These are phyloP conservation scores for Rhabdophis nuchalis DNA, from an alignment of 2,797 vertebrate species.

Conservation along the genomic window DNA sequence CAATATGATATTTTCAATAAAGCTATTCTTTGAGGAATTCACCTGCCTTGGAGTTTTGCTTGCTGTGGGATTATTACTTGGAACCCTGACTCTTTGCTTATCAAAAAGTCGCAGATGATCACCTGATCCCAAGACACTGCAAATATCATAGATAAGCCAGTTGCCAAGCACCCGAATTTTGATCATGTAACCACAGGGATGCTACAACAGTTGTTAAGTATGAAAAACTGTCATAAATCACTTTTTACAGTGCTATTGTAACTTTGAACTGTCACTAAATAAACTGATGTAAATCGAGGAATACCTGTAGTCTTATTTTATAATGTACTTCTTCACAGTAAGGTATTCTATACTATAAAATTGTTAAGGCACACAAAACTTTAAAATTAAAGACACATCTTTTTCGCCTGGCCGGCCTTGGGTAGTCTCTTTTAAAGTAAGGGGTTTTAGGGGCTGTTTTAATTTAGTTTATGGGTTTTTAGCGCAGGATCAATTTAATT, in stretches of 20 bases:
- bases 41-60: too few relatives aligned
- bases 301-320: background rate
- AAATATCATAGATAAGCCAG: background rate
- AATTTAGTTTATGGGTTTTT: too few relatives aligned
- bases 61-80: too few relatives aligned
- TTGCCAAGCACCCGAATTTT: background rate
- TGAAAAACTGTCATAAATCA: background rate
- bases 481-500: too few relatives aligned
- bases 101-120: background rate
- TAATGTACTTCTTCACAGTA: background rate
- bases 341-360: background rate
- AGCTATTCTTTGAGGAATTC: too few relatives aligned
- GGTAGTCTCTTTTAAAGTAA: too few relatives aligned
- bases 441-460: too few relatives aligned
- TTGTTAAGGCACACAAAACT: background rate
- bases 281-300: background rate
- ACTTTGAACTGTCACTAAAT: background rate
- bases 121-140: background rate
- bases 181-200: background rate
- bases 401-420: too few relatives aligned
- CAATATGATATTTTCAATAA: too few relatives aligned
- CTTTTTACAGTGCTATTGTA: background rate
- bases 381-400: too few relatives aligned
- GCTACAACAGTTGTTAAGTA: background rate
- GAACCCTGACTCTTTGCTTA: background rate